Evolutionary conservation across 2,888 invertebrate species (phyloP).

Genomic region (Polia nebulosa): DNA sequence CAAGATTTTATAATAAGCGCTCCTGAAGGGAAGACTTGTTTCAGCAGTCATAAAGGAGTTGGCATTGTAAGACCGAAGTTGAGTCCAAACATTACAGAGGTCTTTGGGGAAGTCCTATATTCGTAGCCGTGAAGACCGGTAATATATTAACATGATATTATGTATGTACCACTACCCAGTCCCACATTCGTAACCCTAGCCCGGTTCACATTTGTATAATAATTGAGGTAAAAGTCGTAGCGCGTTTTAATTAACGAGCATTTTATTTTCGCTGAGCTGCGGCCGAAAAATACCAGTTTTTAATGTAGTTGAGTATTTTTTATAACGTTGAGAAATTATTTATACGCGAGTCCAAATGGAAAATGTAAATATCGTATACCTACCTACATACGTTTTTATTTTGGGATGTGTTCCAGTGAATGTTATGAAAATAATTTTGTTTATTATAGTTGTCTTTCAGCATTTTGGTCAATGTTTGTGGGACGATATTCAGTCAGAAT

Average conservation of each 20-base stretch:
- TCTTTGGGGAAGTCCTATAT: conserved; percentile 21
- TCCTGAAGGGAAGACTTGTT: conserved; percentile 1
- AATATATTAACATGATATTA: conserved; percentile 17
- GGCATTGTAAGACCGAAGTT: background rate
- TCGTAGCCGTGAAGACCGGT: background rate
- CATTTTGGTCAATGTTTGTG: conserved; percentile 22
- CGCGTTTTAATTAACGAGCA: conserved; percentile 62
- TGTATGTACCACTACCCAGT: conserved; percentile 1
- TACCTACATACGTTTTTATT: conserved; percentile 11
- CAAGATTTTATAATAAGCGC: background rate
- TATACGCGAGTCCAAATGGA: conserved; percentile 22
- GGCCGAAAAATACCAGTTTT: conserved; percentile 45
- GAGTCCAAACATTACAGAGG: conserved; percentile 7
- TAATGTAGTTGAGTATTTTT: conserved; percentile 55
- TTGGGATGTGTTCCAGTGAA: conserved; percentile 29
- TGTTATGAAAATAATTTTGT: conserved; percentile 25
- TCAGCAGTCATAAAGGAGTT: conserved; percentile 1
- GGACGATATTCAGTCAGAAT: background rate
- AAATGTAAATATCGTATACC: conserved; percentile 16
- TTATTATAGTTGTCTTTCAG: conserved; percentile 18
- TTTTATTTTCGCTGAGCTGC: conserved; percentile 54
- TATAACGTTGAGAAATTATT: conserved; percentile 47
- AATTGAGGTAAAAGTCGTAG: conserved; percentile 58
- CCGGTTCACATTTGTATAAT: conserved; percentile 53
- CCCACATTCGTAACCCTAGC: conserved; percentile 33